These are phyloP conservation scores for Matsumyia berberina DNA, from an alignment of 2,888 invertebrate genomes.

Conservation along the genomic window DNA sequence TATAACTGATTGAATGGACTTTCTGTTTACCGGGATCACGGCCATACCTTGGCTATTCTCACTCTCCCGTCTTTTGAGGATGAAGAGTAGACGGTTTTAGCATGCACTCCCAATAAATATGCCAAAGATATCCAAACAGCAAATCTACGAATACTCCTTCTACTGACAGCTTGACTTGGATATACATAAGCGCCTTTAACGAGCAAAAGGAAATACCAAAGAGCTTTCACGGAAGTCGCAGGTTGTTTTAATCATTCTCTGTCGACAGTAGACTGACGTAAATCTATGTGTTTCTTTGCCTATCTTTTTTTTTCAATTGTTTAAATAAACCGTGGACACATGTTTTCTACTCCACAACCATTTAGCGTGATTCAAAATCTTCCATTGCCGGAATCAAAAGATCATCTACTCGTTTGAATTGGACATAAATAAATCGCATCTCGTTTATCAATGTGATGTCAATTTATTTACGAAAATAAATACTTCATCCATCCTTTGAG, in stretches of 20 bases:
- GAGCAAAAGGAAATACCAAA: constrained; percentile 2
- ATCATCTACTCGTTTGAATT: neutral
- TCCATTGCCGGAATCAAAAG: too few species aligned
- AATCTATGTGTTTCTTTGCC: neutral
- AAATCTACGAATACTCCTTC: neutral
- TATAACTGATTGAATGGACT: too few species aligned
- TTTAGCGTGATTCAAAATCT: constrained; percentile 5
- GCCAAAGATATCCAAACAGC: neutral
- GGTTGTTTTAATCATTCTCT: constrained; percentile 5
- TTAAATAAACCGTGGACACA: constrained; percentile 14
- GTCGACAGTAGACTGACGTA: neutral
- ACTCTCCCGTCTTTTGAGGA: too few species aligned
- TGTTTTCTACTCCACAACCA: neutral
- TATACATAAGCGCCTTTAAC: neutral
- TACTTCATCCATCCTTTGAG: neutral
- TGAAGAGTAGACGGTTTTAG: too few species aligned
- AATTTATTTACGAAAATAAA: constrained; percentile 30
- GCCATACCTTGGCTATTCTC: too few species aligned
- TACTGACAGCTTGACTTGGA: constrained; percentile 2
- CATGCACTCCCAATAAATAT: too few species aligned
- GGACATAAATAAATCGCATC: constrained; percentile 23
- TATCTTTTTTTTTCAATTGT: constrained; percentile 3
- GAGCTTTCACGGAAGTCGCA: constrained; percentile 14
- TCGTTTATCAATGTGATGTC: constrained; percentile 47
- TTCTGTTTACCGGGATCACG: too few species aligned